These are phyloP conservation scores for Telenomus remus DNA, from an alignment of 1,140 invertebrate genomes.

Conservation along the genomic window DNA sequence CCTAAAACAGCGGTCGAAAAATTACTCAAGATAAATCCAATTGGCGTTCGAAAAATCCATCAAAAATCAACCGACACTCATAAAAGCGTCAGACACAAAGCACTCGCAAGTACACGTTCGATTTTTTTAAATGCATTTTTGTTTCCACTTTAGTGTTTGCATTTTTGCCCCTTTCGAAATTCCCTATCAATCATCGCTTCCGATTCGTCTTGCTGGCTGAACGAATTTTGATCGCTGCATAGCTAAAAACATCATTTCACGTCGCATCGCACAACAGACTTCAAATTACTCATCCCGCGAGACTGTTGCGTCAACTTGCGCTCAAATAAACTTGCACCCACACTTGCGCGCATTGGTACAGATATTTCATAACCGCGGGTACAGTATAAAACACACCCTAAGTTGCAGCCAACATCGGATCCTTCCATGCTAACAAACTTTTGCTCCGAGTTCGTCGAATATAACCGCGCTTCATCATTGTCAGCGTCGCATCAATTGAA, in stretches of 20 bases:
- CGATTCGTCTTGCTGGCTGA: neutral
- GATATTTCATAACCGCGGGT: conserved; percentile 49
- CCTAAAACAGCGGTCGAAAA: too few relatives aligned
- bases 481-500: conserved; percentile 42
- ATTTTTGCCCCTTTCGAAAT: neutral
- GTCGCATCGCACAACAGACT: conserved; percentile 23
- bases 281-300: conserved; percentile 35
- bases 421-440: conserved; percentile 38
- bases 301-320: conserved; percentile 16
- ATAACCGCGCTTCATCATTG: conserved; percentile 56
- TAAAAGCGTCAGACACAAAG: too few relatives aligned
- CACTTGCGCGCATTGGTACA: conserved; percentile 28
- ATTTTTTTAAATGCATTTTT: neutral
- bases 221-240: conserved; percentile 23
- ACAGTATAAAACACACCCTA: conserved; percentile 45
- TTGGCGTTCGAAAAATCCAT: too few relatives aligned
- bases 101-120: too few relatives aligned
- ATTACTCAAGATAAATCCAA: too few relatives aligned
- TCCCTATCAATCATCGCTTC: conserved; percentile 19
- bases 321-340: conserved; percentile 38
- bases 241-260: conserved; percentile 30
- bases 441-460: conserved; percentile 29
- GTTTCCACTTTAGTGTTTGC: neutral
- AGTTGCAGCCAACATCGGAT: conserved; percentile 52
- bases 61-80: too few relatives aligned